Base-by-base conservation (phyloP, 2,888 invertebrate genomes). In the Stictocephala bisonia region DNA sequence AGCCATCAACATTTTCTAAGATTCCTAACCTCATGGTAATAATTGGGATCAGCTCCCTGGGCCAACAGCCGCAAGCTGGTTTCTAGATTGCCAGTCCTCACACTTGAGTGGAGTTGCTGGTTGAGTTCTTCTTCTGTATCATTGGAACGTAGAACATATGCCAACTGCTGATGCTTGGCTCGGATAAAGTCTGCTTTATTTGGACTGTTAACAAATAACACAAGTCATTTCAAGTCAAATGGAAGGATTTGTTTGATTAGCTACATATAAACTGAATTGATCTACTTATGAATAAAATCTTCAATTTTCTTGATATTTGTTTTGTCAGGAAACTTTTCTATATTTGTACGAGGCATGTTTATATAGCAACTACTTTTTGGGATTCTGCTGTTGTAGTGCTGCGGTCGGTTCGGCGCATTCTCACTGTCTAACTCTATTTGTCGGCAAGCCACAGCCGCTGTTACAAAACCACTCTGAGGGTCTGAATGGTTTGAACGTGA, bases 21-120 rank as follows among this genome's bases (percentile, higher is more conserved):
- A n/a, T n/a, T n/a, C 73, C 81, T 81, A 85, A 91, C 92, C 82
- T 91, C 91, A 83, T 95, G 93, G 82, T 93, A 95, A 83, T 93
- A 99, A 85, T 98, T 98, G 7, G 98, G 95, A 86, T 99, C 96
- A 50, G 99, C 99, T 60, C 99, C 99, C 82, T 96, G 93, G 0
- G 96, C 96, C 53, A 99, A 86, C 56, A 99, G 87, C 68, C 98
- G 88, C 82, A 99, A 88, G 7, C 97, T 97, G 0, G 97, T 97
- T 83, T 98, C 97, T 72, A 99, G 87, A 83, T 97, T 97, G 70
- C 91, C 89, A 60, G 97, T 97, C 77, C 99, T 86, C 26, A 98
- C 98, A 82, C 97, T 97, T 68, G 96, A 96, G 86, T 98, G 97
- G n/a, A 98, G 86, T 84, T 98, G 96, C 82, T 93, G 90, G 78